phyloP scores from a whole-genome alignment of 2,888 invertebrate species.

The Pristionchus maxplancki region DNA sequence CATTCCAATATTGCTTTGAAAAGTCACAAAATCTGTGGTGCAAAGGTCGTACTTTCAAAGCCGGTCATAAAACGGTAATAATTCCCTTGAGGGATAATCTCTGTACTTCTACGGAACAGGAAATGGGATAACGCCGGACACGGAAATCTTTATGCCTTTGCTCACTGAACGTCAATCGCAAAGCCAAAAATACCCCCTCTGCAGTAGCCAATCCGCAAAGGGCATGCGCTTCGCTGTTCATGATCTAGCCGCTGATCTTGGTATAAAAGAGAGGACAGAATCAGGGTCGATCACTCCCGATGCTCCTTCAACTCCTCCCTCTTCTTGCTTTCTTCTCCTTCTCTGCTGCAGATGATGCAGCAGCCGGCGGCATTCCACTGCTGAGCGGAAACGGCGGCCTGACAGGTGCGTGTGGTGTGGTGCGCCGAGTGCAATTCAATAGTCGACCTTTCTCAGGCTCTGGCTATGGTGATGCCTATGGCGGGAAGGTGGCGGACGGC shows the following conservation, averaged over 20 bases:
- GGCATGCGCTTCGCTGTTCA: neutral
- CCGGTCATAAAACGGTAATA: neutral
- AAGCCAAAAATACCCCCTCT: neutral
- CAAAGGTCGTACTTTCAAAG: neutral
- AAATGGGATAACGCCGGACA: neutral
- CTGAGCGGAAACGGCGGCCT: neutral
- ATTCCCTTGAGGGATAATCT: neutral
- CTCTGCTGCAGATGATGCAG: neutral
- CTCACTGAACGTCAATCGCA: neutral
- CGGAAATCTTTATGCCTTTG: neutral
- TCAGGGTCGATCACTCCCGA: neutral
- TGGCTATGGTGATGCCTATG: neutral
- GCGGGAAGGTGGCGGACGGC: neutral
- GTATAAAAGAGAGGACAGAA: neutral
- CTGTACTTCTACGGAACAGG: neutral
- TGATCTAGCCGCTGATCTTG: neutral
- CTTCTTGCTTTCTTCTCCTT: neutral
- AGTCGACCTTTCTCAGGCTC: neutral
- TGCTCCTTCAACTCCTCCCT: neutral
- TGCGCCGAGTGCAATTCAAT: neutral
- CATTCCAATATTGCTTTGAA: neutral
- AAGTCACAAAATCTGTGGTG: neutral
- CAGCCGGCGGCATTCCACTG: neutral
- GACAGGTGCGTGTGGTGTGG: slow-evolving; percentile 3
- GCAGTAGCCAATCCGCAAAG: neutral